phyloP scores from a whole-genome alignment of 2,797 vertebrate genomes.

The Amphiprion clarkii region DNA sequence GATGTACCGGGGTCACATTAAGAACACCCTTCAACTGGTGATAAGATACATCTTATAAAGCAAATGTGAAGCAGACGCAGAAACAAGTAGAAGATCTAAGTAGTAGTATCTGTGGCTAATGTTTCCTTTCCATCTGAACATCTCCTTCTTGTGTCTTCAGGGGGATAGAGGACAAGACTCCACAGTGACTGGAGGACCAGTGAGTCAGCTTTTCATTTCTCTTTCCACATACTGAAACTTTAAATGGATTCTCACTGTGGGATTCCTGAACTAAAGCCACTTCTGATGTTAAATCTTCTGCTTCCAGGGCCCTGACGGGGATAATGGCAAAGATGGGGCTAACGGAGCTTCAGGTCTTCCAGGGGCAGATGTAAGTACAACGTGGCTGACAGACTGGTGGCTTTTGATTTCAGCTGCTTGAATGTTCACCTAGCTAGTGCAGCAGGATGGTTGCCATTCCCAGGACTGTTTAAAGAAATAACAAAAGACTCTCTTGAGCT shows the following conservation, averaged over 20 bases:
- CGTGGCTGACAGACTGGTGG: too few relatives aligned
- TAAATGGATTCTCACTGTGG: background rate
- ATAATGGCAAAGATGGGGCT: conserved; percentile 88
- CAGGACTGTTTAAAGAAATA: conserved; percentile 3
- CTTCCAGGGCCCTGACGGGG: conserved; percentile 89
- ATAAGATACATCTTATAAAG: too few relatives aligned
- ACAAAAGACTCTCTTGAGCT: background rate
- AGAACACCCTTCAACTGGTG: too few relatives aligned
- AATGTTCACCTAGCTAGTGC: background rate
- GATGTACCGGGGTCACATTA: background rate
- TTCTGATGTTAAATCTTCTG: conserved; percentile 5
- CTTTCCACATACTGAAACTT: background rate
- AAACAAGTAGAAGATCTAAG: background rate
- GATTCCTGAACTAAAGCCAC: background rate
- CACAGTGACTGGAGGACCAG: conserved; percentile 70
- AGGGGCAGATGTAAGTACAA: conserved; percentile 92
- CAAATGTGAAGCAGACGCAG: background rate
- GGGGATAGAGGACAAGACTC: conserved; percentile 82
- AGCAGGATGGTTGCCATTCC: background rate
- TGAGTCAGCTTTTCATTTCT: conserved; percentile 62
- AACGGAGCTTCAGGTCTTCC: conserved; percentile 89
- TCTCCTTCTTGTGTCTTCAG: conserved; percentile 58
- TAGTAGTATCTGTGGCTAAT: background rate
- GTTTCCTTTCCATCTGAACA: background rate
- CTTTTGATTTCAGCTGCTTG: background rate